These are phyloP conservation scores for Torymus tubicola DNA, from an alignment of 2,888 invertebrate species.

Conservation along the genomic window DNA sequence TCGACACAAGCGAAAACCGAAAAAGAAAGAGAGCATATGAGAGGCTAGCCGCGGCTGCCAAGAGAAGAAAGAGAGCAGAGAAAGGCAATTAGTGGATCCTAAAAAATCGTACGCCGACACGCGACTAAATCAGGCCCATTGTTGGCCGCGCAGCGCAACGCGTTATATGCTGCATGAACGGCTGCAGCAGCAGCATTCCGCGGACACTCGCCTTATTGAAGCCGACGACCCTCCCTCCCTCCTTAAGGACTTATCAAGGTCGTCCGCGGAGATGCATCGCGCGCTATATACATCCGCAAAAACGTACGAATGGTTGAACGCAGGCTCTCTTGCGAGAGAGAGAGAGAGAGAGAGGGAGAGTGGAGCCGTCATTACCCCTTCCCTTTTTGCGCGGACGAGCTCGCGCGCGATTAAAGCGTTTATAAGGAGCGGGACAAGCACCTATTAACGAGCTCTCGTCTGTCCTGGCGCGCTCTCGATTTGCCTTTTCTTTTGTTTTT, in stretches of 20 bases:
- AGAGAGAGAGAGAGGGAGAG: background rate
- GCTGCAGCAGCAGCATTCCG: slow-evolving; percentile 39
- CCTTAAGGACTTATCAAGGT: slow-evolving; percentile 35
- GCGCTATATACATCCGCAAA: slow-evolving; percentile 16
- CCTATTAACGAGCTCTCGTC: slow-evolving; percentile 40
- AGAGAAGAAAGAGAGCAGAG: slow-evolving; percentile 27
- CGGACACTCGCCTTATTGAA: background rate
- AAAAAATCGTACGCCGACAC: slow-evolving; percentile 24
- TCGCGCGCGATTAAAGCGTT: slow-evolving; percentile 34
- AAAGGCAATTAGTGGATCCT: slow-evolving; percentile 50
- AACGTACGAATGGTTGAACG: slow-evolving; percentile 1
- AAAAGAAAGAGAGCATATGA: slow-evolving; percentile 1
- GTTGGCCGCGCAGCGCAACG: slow-evolving; percentile 2
- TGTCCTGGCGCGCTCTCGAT: background rate
- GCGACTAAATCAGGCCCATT: slow-evolving; percentile 40
- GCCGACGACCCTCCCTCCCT: background rate
- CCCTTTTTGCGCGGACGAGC: background rate
- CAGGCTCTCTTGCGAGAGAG: background rate
- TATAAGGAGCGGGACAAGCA: slow-evolving; percentile 23
- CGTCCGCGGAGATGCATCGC: slow-evolving; percentile 1
- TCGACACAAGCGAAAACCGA: background rate
- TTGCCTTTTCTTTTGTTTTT: slow-evolving; percentile 21
- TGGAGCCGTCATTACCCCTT: background rate
- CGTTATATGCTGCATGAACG: too few relatives aligned
- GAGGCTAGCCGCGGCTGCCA: background rate